These are phyloP conservation scores for Rhegmatorhina hoffmannsi DNA, from an alignment of 2,113 vertebrate species.

Conservation along the genomic window DNA sequence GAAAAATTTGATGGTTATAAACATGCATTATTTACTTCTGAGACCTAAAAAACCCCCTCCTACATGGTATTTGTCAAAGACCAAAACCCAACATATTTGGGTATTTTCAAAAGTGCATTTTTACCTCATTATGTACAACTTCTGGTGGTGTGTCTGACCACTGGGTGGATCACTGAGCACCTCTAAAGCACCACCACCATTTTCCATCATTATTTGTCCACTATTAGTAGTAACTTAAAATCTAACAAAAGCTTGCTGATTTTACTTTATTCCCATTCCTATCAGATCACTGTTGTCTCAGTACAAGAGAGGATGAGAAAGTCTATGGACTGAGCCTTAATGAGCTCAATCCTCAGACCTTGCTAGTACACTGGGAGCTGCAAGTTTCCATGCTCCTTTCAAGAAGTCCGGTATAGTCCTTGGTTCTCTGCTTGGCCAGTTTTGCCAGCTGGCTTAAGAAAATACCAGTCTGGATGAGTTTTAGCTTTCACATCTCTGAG, in stretches of 20 bases:
- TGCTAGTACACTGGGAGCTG: background rate
- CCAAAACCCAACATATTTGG: background rate
- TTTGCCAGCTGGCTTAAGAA: background rate
- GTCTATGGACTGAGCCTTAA: background rate
- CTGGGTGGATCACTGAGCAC: background rate
- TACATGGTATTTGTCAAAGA: constrained; percentile 21
- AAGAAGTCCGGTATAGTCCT: background rate
- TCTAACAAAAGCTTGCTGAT: background rate
- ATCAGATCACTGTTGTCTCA: background rate
- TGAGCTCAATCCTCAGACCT: background rate
- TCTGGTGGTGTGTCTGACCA: background rate
- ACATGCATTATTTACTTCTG: constrained; percentile 36
- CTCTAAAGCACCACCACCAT: background rate
- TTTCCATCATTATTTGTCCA: background rate
- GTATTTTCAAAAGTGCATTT: constrained; percentile 23
- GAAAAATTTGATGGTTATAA: constrained; percentile 26
- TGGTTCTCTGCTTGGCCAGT: background rate
- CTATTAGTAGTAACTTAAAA: background rate
- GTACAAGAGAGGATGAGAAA: background rate
- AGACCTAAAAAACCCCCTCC: background rate
- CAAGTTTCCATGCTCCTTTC: background rate
- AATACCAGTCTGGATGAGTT: background rate
- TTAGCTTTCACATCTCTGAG: background rate
- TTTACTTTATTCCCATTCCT: background rate
- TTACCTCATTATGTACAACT: background rate